A percentile compares a stretch with the other conserved stretches of the same genome.
These are phyloP conservation scores for Colossoma macropomum DNA, from an alignment of 2,113 vertebrate genomes.

Conservation along the genomic window DNA sequence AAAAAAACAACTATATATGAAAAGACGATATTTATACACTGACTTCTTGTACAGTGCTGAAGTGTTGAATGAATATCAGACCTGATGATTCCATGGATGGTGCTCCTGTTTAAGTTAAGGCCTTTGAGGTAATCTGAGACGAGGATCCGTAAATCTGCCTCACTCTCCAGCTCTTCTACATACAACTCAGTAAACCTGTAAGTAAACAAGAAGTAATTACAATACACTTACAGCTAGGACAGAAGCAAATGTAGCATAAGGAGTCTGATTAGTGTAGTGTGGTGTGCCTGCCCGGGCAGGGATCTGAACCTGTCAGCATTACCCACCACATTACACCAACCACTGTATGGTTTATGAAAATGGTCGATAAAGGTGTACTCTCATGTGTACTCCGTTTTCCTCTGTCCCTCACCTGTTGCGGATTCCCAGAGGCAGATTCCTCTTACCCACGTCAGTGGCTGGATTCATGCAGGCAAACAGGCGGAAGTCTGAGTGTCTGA, in stretches of 20 bases:
- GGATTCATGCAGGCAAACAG: constrained; percentile 99
- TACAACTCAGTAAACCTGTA: constrained; percentile 95
- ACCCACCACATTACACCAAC: too few species aligned
- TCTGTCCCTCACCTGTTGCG: constrained; percentile 86
- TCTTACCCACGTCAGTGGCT: constrained; percentile 96
- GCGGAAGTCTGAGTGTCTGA: constrained; percentile 90
- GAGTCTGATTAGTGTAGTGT: not conserved
- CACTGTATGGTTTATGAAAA: too few species aligned
- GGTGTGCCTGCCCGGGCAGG: too few species aligned
- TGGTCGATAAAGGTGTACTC: not conserved
- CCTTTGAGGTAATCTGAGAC: constrained; percentile 91
- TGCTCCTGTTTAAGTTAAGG: constrained; percentile 82
- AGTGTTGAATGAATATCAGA: constrained; percentile 60
- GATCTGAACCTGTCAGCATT: too few species aligned
- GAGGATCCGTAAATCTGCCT: constrained; percentile 89
- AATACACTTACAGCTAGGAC: not conserved
- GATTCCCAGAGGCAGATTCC: constrained; percentile 94
- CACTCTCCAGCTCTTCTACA: constrained; percentile 91
- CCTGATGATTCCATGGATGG: constrained; percentile 91
- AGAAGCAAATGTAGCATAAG: not conserved
- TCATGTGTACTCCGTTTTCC: not conserved
- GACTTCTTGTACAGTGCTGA: not conserved
- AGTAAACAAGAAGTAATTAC: not conserved
- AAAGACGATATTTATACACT: not conserved
- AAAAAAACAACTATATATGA: not conserved